phyloP scores from a whole-genome alignment of 2,113 vertebrate genomes.

The Baryphthengus martii region DNA sequence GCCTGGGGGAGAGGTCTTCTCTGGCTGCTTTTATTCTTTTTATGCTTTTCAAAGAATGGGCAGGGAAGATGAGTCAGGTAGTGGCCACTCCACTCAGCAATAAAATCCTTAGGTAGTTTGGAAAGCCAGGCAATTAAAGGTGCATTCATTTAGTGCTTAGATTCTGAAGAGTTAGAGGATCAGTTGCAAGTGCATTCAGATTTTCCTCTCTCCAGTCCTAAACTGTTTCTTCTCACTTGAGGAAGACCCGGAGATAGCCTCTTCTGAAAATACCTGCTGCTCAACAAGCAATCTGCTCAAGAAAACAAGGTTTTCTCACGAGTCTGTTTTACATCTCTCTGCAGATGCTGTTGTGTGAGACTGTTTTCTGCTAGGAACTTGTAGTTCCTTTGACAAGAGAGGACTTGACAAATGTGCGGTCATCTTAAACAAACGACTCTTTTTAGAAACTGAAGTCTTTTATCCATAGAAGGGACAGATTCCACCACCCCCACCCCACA shows the following conservation, averaged over 20 bases:
- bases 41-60: background rate
- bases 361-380: background rate
- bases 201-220: background rate
- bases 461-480: background rate
- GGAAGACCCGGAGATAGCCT: background rate
- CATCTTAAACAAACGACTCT: background rate
- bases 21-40: background rate
- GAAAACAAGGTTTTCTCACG: background rate
- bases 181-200: background rate
- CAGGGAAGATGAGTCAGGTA: background rate
- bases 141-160: background rate
- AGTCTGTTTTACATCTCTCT: background rate
- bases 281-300: background rate
- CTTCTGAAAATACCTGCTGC: background rate
- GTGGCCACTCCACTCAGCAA: background rate
- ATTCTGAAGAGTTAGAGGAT: background rate
- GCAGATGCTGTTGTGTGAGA: background rate
- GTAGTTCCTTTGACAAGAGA: background rate
- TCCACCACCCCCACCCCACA: accelerated
- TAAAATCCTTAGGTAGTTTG: background rate
- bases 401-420: background rate
- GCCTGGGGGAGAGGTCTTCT: background rate
- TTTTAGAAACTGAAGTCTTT: background rate
- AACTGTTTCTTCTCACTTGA: background rate
- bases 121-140: background rate